Evolutionary conservation across 37 sponge, comb jelly and placozoan species (phyloP), one percentile per base, ranked within the genome.

Genomic region (Theonella swinhoei): DNA sequence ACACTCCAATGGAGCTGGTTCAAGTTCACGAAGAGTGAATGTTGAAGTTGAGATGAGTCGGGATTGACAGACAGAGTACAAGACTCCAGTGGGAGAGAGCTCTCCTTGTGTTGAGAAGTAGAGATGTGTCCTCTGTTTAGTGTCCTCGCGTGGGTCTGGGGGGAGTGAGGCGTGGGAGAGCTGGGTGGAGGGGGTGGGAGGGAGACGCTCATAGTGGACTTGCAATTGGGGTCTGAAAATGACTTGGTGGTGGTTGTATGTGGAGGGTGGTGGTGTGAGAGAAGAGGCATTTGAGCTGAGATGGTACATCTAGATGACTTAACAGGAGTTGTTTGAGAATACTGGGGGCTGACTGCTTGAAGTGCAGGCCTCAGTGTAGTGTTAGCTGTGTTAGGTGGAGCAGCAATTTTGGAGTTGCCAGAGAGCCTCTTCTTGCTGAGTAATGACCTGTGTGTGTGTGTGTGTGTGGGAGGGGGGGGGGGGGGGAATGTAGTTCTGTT

Each of bases 101-200:
- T 25, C 11, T 72, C 59, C 2, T 75, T 8, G 4, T 29, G 39
- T 75, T 28, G 23, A 19, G 40, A 36, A 11, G 5, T 29, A 8
- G 33, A 24, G 74, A 5, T 35, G 17, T 36, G 38, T 36, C 5
- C 39, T 61, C 26, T 17, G 64, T 14, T 36, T 26, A 20, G 14
- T 31, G 36, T 1, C 58, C 42, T 34, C 22, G 37, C 22, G 4
- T 67, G 36, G 68, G 85, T 9, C 71, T 28, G 37, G 35, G 32
- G 38, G 85, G 76, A 54, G 73, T 41, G 31, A 39, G 19, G 8
- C 73, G 82, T 0, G 85, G 85, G 5, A 76, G 78, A 65, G 84
- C 76, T 22, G 59, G 76, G 11, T 8, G 34, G 36, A 23, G 37
- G 36, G 4, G 8, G 4, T 20, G 36, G 37, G n/a, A 35, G 36